These are phyloP conservation scores for Podocnemis expansa DNA, from an alignment of 2,113 vertebrate genomes.

Conservation along the genomic window DNA sequence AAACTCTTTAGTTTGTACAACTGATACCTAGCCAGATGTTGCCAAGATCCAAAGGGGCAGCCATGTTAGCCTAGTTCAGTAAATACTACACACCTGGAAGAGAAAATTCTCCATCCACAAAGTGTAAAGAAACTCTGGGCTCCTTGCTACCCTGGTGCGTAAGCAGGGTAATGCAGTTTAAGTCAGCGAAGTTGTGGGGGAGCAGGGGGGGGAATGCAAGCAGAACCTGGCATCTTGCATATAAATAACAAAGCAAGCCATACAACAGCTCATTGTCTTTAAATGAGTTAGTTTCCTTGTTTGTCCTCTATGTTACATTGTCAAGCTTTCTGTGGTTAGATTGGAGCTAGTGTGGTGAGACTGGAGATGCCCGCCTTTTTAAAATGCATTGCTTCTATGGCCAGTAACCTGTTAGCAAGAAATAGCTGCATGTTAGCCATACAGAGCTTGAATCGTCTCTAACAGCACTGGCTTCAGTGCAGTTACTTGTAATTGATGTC, in stretches of 20 bases:
- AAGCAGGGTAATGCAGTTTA: neutral
- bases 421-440: neutral
- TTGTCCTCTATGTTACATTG: neutral
- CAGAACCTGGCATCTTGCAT: neutral
- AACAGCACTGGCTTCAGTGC: neutral
- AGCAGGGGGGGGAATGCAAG: neutral
- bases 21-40: neutral
- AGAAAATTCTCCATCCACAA: neutral
- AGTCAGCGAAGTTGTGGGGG: neutral
- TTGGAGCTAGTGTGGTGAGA: neutral
- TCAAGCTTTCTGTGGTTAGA: neutral
- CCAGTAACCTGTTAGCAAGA: neutral
- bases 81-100: neutral
- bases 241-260: neutral
- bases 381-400: neutral
- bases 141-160: neutral
- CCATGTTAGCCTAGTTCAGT: too few species aligned
- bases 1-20: neutral
- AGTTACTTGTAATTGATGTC: neutral
- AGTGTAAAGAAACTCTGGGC: neutral
- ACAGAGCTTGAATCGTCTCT: neutral
- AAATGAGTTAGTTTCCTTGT: neutral
- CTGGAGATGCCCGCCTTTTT: neutral
- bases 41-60: too few species aligned
- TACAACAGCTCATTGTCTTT: neutral